phyloP scores from a whole-genome alignment of 2,113 vertebrate species.

The Notarius lentiginosus region DNA sequence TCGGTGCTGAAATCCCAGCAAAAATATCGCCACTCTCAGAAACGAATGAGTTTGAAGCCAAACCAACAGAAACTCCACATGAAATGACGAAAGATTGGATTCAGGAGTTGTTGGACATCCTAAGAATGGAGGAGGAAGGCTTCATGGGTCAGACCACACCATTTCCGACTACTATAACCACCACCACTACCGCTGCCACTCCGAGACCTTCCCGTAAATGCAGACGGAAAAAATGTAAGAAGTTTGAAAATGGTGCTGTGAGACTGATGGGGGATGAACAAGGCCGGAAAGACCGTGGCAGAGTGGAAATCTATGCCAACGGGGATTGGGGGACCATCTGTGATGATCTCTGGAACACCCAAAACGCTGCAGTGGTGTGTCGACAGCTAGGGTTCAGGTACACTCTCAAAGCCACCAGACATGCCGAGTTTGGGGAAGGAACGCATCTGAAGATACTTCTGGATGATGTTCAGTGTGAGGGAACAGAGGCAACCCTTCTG shows the following conservation, averaged over 20 bases:
- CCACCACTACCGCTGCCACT: constrained; percentile 31
- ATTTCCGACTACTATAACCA: constrained; percentile 15
- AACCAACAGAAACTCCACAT: constrained; percentile 31
- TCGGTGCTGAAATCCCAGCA: constrained; percentile 59
- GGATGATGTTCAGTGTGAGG: constrained; percentile 84
- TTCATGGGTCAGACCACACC: constrained; percentile 19
- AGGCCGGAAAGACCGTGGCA: constrained; percentile 65
- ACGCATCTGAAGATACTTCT: constrained; percentile 78
- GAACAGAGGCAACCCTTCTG: constrained; percentile 80
- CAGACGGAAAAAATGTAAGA: constrained; percentile 64
- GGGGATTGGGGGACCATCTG: constrained; percentile 90
- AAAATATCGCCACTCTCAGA: constrained; percentile 48
- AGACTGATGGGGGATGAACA: constrained; percentile 72
- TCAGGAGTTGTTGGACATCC: constrained; percentile 58
- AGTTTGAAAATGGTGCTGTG: constrained; percentile 65
- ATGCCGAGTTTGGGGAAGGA: constrained; percentile 85
- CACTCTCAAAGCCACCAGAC: constrained; percentile 77
- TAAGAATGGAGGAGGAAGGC: constrained; percentile 29
- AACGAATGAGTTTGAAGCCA: neutral
- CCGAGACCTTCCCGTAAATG: constrained; percentile 55
- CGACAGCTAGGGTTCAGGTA: constrained; percentile 83
- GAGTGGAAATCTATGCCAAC: constrained; percentile 81
- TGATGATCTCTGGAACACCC: constrained; percentile 81
- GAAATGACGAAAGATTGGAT: constrained; percentile 59
- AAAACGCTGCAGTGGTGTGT: constrained; percentile 81